A percentile compares a stretch with the other conserved stretches of the same genome.
Conservation (phyloP, 2,797 vertebrate genomes). For the Lutjanus argentimaculatus region DNA sequence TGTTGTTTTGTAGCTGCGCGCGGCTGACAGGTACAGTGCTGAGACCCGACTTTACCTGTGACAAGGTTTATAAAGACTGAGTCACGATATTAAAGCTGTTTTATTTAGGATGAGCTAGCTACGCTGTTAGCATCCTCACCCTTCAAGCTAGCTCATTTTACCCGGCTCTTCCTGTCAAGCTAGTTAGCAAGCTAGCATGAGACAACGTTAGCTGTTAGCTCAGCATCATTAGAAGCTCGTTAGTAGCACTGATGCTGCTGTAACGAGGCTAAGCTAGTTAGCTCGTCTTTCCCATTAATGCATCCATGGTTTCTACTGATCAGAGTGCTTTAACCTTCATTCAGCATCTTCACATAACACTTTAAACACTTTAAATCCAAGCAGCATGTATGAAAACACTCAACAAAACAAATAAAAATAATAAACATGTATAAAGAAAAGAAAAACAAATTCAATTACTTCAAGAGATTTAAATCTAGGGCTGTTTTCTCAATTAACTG, state of each 20-base stretch:
- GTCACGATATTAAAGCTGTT: not conserved
- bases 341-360: too few relatives aligned
- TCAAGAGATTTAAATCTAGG: too few relatives aligned
- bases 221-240: not conserved
- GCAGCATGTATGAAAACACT: too few relatives aligned
- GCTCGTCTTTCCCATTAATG: rapidly evolving
- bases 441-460: too few relatives aligned
- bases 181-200: conserved; percentile 59
- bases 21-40: conserved; percentile 50
- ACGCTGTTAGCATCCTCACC: conserved; percentile 19
- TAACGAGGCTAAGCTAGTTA: not conserved
- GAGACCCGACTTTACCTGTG: not conserved
- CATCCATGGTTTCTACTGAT: too few relatives aligned
- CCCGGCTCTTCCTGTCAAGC: conserved; percentile 1
- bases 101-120: not conserved
- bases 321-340: too few relatives aligned
- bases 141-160: conserved; percentile 11
- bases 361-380: too few relatives aligned
- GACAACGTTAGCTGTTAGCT: conserved; percentile 16
- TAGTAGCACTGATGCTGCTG: not conserved
- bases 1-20: not conserved
- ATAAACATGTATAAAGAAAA: too few relatives aligned
- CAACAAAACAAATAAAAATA: too few relatives aligned
- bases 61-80: rapidly evolving
- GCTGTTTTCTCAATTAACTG: too few relatives aligned